Evolutionary conservation across 2,113 vertebrate species (phyloP), one percentile per base, ranked within the genome.

Genomic region (Pipra filicauda): DNA sequence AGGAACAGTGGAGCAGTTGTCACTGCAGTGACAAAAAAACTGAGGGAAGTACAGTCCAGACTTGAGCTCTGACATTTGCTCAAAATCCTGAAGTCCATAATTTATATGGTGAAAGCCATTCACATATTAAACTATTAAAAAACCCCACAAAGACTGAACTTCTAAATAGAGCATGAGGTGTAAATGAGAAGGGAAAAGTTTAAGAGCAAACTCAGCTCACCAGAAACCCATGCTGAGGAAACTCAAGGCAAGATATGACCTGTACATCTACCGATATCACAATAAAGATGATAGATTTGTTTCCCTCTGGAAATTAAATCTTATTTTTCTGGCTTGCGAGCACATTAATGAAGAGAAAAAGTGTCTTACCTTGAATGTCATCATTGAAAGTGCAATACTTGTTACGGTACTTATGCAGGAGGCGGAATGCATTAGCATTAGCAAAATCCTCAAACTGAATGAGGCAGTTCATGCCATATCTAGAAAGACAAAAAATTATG

Each of bases 361-460:
- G 23, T 67, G 58, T 74, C 22, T 98, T 98, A 99, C 99, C 99
- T 99, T 99, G 99, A 96, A 99, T 99, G 96, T 99, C 99, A 89
- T 99, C 99, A 66, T 99, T 99, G 98, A 99, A 99, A 23, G 99
- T 99, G 97, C 99, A 99, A 91, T 99, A 99, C 70, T 98, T 97
- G 96, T 99, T 98, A 78, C 99, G 98, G 95, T 99, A 99, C 93
- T 99, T 99, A 77, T 98, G 98, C 93, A 99, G 98, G 69, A 99
- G 98, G 52, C 98, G 99, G 97, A 99, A 99, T 85, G 99, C 99
- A 69, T 99, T 99, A 67, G 96, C 57, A 73, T 99, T 99, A 83
- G 99, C 99, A 98, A 99, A 99, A 95, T 99, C 99, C 96, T 99
- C 99, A 98, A 99, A 99, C 46, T 99, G 99, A 96, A 99, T 99